Evolutionary conservation across 2,888 invertebrate genomes (phyloP), one percentile per base, ranked within the genome.

Genomic region (Automeris io): DNA sequence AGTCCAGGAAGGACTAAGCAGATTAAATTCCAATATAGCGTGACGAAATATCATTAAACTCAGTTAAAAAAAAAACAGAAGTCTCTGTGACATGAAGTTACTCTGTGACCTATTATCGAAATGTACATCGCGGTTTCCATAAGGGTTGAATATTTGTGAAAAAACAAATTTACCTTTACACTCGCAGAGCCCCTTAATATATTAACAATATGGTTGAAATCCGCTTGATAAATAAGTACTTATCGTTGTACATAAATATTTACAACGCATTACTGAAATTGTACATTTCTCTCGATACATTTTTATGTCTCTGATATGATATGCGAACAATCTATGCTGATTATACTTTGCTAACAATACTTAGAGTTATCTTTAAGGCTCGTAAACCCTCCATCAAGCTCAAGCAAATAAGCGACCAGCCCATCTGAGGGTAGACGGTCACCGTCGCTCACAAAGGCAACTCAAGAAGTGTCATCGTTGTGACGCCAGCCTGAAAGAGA

Each of bases 111-210:
- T 79, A 78, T 81, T 80, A 81, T 80, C 79, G 76, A 77, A 80
- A 76, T 80, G 80, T 78, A 76, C 78, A 80, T 76, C 79, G 74
- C 63, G 75, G 78, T 76, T 77, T 65, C 50, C 57, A 73, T 77
- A 78, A 80, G 80, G 81, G 81, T 79, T 79, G 78, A 76, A 72
- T 72, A 75, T 78, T 77, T 29, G 29, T 29, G 11, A 16, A 8
- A n/a, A 29, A n/a, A 16, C 29, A 16, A 29, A 8, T 8, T 8
- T 4, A 8, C 3, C 3, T 29, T 29, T 29, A 16, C 29, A 5
- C 4, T n/a, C 4, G n/a, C 16, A 16, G 4, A 7, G n/a, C 8
- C n/a, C 5, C 16, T 29, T 29, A 29, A 2, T 7, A 2, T 9
- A 3, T 4, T 4, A 3, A 16, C n/a, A 8, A 16, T 29, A 29